These are phyloP conservation scores for Hexactinellida sp. DNA, from an alignment of 37 sponge, comb jelly and placozoan species.

Conservation along the genomic window DNA sequence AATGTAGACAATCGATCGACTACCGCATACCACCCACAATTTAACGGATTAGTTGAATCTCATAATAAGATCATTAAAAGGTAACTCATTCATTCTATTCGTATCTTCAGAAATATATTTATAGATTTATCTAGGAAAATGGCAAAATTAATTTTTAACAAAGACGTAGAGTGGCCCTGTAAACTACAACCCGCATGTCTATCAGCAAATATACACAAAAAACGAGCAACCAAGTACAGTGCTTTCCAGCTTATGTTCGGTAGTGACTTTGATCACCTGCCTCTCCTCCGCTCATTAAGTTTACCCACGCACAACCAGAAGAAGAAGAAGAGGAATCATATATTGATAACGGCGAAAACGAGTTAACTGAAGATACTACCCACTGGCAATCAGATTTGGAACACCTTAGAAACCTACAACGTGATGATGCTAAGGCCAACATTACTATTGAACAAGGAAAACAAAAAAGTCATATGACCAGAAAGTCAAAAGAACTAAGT, in stretches of 20 bases:
- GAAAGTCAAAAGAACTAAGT: neutral
- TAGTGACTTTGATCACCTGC: neutral
- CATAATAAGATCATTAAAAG: neutral
- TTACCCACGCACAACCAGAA: neutral
- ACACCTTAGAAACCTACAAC: neutral
- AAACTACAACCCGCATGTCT: neutral
- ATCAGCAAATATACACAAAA: neutral
- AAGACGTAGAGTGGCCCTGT: neutral
- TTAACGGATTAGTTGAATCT: neutral
- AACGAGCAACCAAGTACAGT: neutral
- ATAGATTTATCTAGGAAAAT: no score
- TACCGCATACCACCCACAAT: neutral
- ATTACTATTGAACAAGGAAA: neutral
- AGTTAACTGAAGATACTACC: neutral
- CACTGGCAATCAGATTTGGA: neutral
- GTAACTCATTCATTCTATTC: neutral
- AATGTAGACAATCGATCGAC: no score
- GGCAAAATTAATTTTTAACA: neutral
- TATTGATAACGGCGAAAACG: neutral
- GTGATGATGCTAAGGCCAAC: neutral
- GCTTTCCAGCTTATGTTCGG: neutral
- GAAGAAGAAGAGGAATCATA: neutral
- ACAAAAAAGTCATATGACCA: neutral
- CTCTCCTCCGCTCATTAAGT: neutral
- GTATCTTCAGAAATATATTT: neutral